Evolutionary conservation across 1,140 invertebrate genomes (phyloP).

Genomic region (Ditylenchus dipsaci): DNA sequence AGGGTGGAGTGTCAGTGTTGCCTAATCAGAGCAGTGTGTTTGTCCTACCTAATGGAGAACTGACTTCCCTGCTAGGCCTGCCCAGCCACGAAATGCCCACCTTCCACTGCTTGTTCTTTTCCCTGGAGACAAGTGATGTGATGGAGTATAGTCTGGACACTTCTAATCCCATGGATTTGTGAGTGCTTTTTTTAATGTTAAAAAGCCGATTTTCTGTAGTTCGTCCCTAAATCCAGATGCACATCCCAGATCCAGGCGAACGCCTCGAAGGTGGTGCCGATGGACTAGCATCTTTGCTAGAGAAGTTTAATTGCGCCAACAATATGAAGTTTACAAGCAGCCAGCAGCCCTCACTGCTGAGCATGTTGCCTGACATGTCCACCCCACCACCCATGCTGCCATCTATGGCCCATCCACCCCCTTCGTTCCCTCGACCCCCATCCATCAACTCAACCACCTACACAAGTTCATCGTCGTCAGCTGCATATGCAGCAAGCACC

Average conservation of each 20-base stretch:
- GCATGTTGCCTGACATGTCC: background rate
- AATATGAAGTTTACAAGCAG: background rate
- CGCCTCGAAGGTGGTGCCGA: background rate
- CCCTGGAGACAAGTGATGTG: background rate
- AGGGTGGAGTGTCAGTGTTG: background rate
- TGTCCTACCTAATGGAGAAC: slow-evolving; percentile 2
- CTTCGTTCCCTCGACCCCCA: background rate
- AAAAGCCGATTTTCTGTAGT: no score
- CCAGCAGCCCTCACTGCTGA: background rate
- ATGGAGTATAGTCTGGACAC: background rate
- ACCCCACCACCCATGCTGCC: background rate
- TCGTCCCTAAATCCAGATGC: background rate
- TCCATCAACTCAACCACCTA: background rate
- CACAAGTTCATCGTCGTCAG: background rate
- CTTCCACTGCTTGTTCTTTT: slow-evolving; percentile 2
- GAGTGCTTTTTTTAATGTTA: background rate
- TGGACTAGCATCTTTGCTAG: background rate
- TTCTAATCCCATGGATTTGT: background rate
- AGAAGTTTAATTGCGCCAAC: background rate
- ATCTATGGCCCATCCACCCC: background rate
- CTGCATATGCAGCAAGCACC: background rate
- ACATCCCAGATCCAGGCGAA: background rate
- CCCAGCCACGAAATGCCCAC: slow-evolving; percentile 3
- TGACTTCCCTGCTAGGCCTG: slow-evolving; percentile 4
- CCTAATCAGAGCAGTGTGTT: background rate